A percentile compares a stretch with the other conserved stretches of the same genome.
Evolutionary conservation across 2,888 invertebrate genomes (phyloP).

Genomic region (Parapristionchus giblindavisi): DNA sequence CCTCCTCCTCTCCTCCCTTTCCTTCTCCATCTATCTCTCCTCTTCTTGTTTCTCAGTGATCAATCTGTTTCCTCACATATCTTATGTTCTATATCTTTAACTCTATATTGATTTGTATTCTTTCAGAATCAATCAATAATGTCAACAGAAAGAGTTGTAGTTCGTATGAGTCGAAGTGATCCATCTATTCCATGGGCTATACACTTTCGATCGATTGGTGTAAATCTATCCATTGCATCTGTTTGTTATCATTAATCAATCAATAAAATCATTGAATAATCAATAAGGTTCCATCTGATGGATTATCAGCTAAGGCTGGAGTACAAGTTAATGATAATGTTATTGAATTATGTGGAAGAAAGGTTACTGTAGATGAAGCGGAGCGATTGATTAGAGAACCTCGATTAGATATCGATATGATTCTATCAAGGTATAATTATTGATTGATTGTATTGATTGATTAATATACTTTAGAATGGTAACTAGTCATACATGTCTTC

Average conservation of each 20-base stretch:
- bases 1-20: conserved; percentile 1
- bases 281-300: conserved; percentile 5
- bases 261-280: not conserved
- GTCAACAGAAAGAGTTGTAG: conserved; percentile 38
- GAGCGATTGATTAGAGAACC: conserved; percentile 3
- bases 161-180: conserved; percentile 64
- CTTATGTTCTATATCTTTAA: not conserved
- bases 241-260: conserved; percentile 11
- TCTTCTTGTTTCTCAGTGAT: not conserved
- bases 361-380: conserved; percentile 12
- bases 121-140: conserved; percentile 2
- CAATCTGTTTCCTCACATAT: not conserved
- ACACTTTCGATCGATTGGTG: conserved; percentile 41
- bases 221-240: not conserved
- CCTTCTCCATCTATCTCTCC: not conserved
- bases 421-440: conserved; percentile 10
- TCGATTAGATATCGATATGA: conserved; percentile 18
- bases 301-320: conserved; percentile 18
- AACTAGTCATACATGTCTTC: conserved; percentile 53
- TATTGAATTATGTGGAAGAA: conserved; percentile 13
- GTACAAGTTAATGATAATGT: conserved; percentile 18
- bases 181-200: conserved; percentile 63
- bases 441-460: not conserved
- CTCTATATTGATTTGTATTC: conserved; percentile 19
- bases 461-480: conserved; percentile 47